Evolutionary conservation across 37 sponge, comb jelly and placozoan species (phyloP), one percentile per base, ranked within the genome.

Genomic region (Mnemiopsis leidyi): DNA sequence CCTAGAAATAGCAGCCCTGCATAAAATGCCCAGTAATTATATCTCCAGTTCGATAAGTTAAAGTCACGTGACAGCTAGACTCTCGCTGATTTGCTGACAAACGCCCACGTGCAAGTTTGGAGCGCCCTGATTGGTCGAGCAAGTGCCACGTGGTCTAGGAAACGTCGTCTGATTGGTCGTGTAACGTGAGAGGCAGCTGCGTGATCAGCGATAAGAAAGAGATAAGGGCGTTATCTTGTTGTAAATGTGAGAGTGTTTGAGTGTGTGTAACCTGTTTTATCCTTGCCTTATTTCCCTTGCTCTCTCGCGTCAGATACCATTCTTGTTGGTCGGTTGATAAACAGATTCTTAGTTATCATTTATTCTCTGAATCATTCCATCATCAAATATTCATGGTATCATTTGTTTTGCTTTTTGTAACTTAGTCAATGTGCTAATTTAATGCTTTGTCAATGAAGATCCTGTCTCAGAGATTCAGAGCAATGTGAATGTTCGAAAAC

Each of bases 141-240:
- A 34, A 1, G 32, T 23, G 36, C 16, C 79, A 77, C 35, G 79
- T 77, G 79, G 33, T 20, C 35, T 3, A 21, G 20, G 9, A 31
- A 13, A 13, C 36, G 32, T 33, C 20, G 3, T 33, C 35, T 77
- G 32, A 77, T 77, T 77, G 79, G 79, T 32, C 18, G 18, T 13
- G 79, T 77, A 77, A 77, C 79, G 79, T 77, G 79, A 77, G 79
- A 77, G 32, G 79, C 18, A 5, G 5, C 79, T 31, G 32, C 79
- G 79, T 77, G 79, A 77, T 77, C 21, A 32, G 32, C 33, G 79
- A 77, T 77, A 77, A 77, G 36, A 36, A 36, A 77, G 32, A 77
- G 79, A 77, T 77, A 77, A 77, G 79, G n/a, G 79, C 79, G 32
- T 77, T 77, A 77, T 77, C 79, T 48, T 5, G 61, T 48, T 48